Conservation (phyloP, 2,113 vertebrate genomes). For the Tetrax tetrax region DNA sequence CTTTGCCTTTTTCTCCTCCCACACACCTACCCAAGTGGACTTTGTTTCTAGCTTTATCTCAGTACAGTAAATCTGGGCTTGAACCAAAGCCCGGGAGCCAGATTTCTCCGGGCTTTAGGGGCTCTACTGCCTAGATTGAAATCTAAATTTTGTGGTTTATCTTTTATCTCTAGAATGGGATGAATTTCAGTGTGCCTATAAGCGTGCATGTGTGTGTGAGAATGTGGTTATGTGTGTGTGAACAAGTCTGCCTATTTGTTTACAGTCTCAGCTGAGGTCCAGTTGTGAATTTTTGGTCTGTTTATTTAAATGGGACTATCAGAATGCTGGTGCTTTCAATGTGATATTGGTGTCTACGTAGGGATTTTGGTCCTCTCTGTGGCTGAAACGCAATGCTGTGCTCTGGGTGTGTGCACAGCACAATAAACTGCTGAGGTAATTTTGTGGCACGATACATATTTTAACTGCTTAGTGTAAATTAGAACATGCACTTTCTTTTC, state of each 20-base stretch:
- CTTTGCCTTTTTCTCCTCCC: slow-evolving; percentile 61
- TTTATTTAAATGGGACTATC: background rate
- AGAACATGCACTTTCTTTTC: background rate
- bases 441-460: accelerated
- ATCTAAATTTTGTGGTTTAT: background rate
- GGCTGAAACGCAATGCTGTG: background rate
- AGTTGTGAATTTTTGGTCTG: background rate
- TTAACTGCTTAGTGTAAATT: background rate
- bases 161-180: background rate
- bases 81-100: background rate
- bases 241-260: background rate
- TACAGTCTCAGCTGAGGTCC: background rate
- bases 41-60: slow-evolving; percentile 16
- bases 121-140: background rate
- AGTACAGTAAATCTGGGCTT: background rate
- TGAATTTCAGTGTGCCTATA: background rate
- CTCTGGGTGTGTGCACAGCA: background rate
- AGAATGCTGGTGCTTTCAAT: background rate
- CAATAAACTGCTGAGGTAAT: background rate
- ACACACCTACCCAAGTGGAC: slow-evolving; percentile 54
- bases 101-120: background rate
- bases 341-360: background rate
- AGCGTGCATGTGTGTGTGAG: accelerated
- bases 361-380: background rate
- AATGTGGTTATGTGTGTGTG: background rate